Evolutionary conservation across 2,113 vertebrate species (phyloP).

Genomic region (Sinosuthora webbiana): DNA sequence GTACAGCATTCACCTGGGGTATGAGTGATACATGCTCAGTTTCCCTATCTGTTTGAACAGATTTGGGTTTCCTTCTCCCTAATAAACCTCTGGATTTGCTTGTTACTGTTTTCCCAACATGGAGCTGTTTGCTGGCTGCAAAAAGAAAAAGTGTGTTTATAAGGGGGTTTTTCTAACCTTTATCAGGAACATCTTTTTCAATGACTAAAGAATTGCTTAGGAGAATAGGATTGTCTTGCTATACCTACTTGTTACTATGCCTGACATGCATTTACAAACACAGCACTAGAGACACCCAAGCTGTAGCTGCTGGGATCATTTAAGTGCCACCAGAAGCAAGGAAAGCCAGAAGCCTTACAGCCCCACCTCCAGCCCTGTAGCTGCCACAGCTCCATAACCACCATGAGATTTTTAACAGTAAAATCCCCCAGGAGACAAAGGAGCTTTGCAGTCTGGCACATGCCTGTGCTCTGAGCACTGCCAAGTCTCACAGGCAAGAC

Average conservation of each 20-base stretch:
- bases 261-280: background rate
- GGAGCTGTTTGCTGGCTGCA: background rate
- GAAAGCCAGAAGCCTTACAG: background rate
- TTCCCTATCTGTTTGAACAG: background rate
- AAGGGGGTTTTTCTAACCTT: accelerated
- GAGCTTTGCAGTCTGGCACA: background rate
- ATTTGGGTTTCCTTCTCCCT: background rate
- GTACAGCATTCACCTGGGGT: background rate
- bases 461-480: background rate
- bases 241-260: background rate
- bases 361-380: background rate
- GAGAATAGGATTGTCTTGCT: background rate
- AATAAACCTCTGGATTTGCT: background rate
- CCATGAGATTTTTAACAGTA: background rate
- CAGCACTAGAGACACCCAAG: background rate
- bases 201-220: background rate
- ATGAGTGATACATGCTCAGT: accelerated
- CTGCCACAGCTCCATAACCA: background rate
- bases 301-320: background rate
- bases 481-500: background rate
- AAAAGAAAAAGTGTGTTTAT: background rate
- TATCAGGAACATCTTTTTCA: background rate
- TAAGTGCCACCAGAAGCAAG: background rate
- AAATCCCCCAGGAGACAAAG: background rate
- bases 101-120: background rate